phyloP scores from a whole-genome alignment of 1,140 invertebrate genomes.

The Carposina sasakii region DNA sequence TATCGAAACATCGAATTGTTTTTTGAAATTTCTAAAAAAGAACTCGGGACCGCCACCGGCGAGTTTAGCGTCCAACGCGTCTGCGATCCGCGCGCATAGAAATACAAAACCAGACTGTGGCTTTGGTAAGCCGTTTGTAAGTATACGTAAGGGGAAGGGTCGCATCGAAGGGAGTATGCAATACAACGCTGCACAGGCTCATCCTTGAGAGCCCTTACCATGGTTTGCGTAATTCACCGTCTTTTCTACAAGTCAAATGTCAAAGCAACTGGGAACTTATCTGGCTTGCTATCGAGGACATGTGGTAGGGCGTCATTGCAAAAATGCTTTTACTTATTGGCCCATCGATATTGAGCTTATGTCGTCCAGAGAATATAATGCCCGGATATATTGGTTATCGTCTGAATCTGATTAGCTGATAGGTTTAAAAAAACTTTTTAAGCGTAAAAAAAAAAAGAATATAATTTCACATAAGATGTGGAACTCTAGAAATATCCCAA shows the following conservation, averaged over 20 bases:
- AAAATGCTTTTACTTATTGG: too few relatives aligned
- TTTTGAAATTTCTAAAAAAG: conserved; percentile 51
- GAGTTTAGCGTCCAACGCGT: conserved; percentile 37
- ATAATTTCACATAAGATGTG: too few relatives aligned
- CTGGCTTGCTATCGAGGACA: too few relatives aligned
- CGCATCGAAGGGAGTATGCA: conserved; percentile 64
- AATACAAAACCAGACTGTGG: conserved; percentile 68
- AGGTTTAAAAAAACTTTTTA: too few relatives aligned
- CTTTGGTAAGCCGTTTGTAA: conserved; percentile 66
- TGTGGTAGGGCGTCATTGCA: too few relatives aligned
- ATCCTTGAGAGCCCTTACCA: conserved; percentile 60
- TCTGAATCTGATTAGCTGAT: too few relatives aligned
- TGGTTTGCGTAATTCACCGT: conserved; percentile 29
- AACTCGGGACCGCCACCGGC: conserved; percentile 34
- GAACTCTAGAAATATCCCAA: too few relatives aligned
- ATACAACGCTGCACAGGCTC: conserved; percentile 53
- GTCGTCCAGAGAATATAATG: too few relatives aligned
- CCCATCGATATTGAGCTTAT: conserved; percentile 41
- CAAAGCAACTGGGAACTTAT: too few relatives aligned
- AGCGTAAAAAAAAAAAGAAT: too few relatives aligned
- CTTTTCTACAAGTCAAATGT: conserved; percentile 24
- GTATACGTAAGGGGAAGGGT: conserved; percentile 70
- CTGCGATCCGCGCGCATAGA: conserved; percentile 55
- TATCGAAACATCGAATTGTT: conserved; percentile 31
- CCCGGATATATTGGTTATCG: too few relatives aligned